Evolutionary conservation across 2,888 invertebrate genomes (phyloP), one percentile per base, ranked within the genome.

Genomic region (Noctua comes): DNA sequence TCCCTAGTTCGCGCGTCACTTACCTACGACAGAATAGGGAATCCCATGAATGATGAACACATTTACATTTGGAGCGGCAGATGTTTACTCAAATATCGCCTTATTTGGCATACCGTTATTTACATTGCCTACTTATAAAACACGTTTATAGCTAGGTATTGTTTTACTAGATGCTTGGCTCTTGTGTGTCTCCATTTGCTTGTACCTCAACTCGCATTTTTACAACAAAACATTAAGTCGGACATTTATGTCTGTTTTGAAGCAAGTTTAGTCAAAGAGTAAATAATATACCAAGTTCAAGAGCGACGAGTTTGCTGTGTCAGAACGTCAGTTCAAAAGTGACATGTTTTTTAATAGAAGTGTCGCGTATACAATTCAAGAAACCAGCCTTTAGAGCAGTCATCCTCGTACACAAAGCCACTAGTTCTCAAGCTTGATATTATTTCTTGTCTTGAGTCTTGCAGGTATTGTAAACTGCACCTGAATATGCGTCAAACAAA

Each of bases 51-150:
- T 77, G 74, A 86, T 74, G 71, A 65, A 40, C 74, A 54, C 65
- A 77, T 85, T 84, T 46, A 48, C 65, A 73, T 84, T 69, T 72
- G 68, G 71, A 62, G 65, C 65, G 73, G 73, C 68, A 74, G 74
- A 84, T 77, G 85, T 65, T 62, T 6, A 36, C 85, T 77, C 36
- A n/a, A 73, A 76, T 65, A 74, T 74, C 21, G 4, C 76, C 65
- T 27, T 71, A 74, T 54, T 72, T 13, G 72, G 59, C 13, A 3
- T n/a, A 43, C n/a, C 43, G 36, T 72, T 16, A 66, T 71, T 69
- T 73, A 69, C 21, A 77, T 73, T 59, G 59, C 54, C 69, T 70
- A 51, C 40, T 48, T 62, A 36, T n/a, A 36, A 76, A 31, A 18
- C 16, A 43, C 31, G 10, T 65, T 51, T 69, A 62, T 51, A 51